phyloP scores from a whole-genome alignment of 2,888 invertebrate species.

The Aphodius sticticus region DNA sequence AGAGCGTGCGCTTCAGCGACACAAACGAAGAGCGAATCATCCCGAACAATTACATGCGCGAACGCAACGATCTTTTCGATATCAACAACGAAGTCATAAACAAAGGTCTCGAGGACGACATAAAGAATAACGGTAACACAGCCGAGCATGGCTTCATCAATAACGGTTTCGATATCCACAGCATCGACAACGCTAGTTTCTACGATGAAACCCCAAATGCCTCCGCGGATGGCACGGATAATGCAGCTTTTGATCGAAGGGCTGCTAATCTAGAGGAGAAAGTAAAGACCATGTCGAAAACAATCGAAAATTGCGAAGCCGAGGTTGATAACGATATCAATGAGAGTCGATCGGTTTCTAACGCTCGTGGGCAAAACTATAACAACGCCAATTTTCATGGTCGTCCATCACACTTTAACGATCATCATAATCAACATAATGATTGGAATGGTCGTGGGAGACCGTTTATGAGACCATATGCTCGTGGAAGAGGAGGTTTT shows the following conservation, averaged over 20 bases:
- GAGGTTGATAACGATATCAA: slow-evolving; percentile 59
- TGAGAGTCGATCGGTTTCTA: slow-evolving; percentile 47
- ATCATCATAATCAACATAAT: not conserved
- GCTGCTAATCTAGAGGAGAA: slow-evolving; percentile 49
- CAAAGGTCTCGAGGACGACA: slow-evolving; percentile 22
- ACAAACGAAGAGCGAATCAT: slow-evolving; percentile 51
- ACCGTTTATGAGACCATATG: slow-evolving; percentile 14
- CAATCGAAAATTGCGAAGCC: slow-evolving; percentile 54
- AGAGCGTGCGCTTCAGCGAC: slow-evolving; percentile 51
- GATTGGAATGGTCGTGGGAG: not conserved
- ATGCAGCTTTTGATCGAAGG: slow-evolving; percentile 46
- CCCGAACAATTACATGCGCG: slow-evolving; percentile 46
- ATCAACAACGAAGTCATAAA: slow-evolving; percentile 41
- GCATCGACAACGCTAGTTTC: slow-evolving; percentile 32
- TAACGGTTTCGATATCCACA: slow-evolving; percentile 36
- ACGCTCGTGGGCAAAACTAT: too few species aligned
- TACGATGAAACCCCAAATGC: slow-evolving; percentile 12
- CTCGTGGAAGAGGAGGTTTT: not conserved
- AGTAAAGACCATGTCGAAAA: slow-evolving; percentile 48
- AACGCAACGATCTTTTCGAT: slow-evolving; percentile 40
- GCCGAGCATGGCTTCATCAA: slow-evolving; percentile 31
- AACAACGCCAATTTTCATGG: too few species aligned
- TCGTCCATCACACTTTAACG: not conserved
- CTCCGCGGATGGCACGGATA: slow-evolving; percentile 42
- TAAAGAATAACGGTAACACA: slow-evolving; percentile 23